A percentile compares a stretch with the other conserved stretches of the same genome.
Evolutionary conservation across 1,140 invertebrate species (phyloP).

Genomic region (Popillia japonica): DNA sequence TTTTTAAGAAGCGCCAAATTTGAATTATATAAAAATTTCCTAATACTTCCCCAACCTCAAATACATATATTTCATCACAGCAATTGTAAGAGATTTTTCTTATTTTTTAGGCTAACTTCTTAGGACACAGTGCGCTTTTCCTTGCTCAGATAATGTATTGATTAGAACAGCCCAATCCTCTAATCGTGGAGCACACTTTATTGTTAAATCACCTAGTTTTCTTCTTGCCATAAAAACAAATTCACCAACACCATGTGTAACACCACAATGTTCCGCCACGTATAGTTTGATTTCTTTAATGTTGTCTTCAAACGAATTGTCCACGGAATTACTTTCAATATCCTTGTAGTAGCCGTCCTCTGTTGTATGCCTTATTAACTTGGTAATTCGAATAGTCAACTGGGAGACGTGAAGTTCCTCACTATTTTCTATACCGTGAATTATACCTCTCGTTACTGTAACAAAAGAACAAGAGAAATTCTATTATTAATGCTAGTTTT

Average conservation of each 20-base stretch:
- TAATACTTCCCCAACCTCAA: conserved; percentile 31
- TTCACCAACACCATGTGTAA: conserved; percentile 74
- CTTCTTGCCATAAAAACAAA: conserved; percentile 82
- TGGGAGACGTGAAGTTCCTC: conserved; percentile 72
- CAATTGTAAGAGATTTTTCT: conserved; percentile 19
- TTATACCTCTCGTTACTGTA: conserved; percentile 72
- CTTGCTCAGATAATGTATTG: conserved; percentile 65
- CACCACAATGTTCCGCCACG: conserved; percentile 73
- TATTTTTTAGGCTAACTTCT: conserved; percentile 53
- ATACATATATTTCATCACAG: conserved; percentile 32
- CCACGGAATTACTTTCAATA: conserved; percentile 54
- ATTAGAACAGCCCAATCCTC: conserved; percentile 74
- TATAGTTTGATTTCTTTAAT: conserved; percentile 63
- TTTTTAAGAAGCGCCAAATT: not conserved
- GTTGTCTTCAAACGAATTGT: conserved; percentile 49
- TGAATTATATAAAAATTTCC: not conserved
- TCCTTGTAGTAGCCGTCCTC: conserved; percentile 55
- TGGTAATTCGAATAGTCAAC: conserved; percentile 72
- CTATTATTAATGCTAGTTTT: conserved; percentile 34
- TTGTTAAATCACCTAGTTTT: conserved; percentile 72
- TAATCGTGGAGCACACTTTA: conserved; percentile 77
- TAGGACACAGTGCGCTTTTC: conserved; percentile 73
- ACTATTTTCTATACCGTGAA: conserved; percentile 70
- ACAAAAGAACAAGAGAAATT: conserved; percentile 47
- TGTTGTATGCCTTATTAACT: conserved; percentile 69